Evolutionary conservation across 2,888 invertebrate genomes (phyloP), one percentile per base, ranked within the genome.

Genomic region (Seira ritae): DNA sequence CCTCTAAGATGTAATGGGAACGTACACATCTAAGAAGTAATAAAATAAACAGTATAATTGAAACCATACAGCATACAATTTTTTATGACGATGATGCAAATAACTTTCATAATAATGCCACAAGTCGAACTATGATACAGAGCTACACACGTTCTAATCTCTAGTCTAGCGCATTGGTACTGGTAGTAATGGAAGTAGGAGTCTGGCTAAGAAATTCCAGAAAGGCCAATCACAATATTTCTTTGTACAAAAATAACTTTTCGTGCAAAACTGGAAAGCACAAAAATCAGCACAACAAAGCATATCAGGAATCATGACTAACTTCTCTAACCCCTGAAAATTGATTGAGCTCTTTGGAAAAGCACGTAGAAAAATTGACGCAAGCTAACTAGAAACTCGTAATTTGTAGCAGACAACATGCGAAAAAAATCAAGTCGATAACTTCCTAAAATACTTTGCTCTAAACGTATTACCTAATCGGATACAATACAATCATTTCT

Each of bases 161-260:
- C 55, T 55, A 55, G 12, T 42, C 55, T 3, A 55, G 12, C 15
- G 12, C 3, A 55, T 12, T 55, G 12, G 55, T 15, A 55, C 3
- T 12, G 55, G 55, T 55, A 55, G 15, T 17, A 55, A 17, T 15
- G 1, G 15, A 55, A 55, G n/a, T 55, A n/a, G 15, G 15, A 55
- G 55, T 12, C 55, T 55, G 6, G 55, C 55, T 3, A n/a, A 12
- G 17, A 55, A 17, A n/a, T 55, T 55, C 31, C 31, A 31, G 17
- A 55, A 55, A 55, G 3, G 55, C 55, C 55, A 55, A 55, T 55
- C 55, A 55, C 55, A 55, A 23, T 37, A n/a, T 68, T 22, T 12
- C 62, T 75, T 76, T 81, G 75, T 81, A 81, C 81, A 81, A 75
- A 81, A 81, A 81, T 81, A 81, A 80, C 24, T 76, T 69, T 74